phyloP scores from a whole-genome alignment of 30 jellyfish, hydroid and myxozoan species.

The Nemopilema nomurai region DNA sequence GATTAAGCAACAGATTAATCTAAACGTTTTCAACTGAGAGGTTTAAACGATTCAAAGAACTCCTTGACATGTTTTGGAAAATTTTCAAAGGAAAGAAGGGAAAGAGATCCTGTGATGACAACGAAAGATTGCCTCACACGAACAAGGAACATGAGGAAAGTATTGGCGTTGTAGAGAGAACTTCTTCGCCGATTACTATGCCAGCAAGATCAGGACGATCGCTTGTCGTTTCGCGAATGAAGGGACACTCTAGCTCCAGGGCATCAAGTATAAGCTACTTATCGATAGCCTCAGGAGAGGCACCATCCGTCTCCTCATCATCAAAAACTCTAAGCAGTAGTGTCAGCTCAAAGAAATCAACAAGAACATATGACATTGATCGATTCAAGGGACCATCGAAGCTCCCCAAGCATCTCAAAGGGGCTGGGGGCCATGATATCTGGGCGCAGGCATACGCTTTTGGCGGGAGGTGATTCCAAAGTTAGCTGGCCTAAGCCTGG shows the following conservation, averaged over 20 bases:
- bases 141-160: background rate
- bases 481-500: background rate
- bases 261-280: conserved; percentile 48
- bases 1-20: no score
- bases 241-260: conserved; percentile 25
- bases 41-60: no score
- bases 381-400: conserved; percentile 56
- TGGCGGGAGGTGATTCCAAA: conserved; percentile 69
- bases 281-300: conserved; percentile 38
- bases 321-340: conserved; percentile 19
- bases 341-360: conserved; percentile 8
- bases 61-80: no score
- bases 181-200: conserved; percentile 15
- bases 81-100: conserved; percentile 1
- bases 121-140: background rate
- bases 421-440: conserved; percentile 43
- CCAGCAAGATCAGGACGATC: background rate
- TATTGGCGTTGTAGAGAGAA: background rate
- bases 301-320: conserved; percentile 37
- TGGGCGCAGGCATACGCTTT: conserved; percentile 81
- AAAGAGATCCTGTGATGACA: background rate
- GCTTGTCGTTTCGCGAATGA: conserved; percentile 12
- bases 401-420: conserved; percentile 26
- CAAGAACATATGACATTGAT: conserved; percentile 49
- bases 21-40: no score